These are phyloP conservation scores for Triplophysa yarkandensis DNA, from an alignment of 2,797 vertebrate genomes.

Conservation along the genomic window DNA sequence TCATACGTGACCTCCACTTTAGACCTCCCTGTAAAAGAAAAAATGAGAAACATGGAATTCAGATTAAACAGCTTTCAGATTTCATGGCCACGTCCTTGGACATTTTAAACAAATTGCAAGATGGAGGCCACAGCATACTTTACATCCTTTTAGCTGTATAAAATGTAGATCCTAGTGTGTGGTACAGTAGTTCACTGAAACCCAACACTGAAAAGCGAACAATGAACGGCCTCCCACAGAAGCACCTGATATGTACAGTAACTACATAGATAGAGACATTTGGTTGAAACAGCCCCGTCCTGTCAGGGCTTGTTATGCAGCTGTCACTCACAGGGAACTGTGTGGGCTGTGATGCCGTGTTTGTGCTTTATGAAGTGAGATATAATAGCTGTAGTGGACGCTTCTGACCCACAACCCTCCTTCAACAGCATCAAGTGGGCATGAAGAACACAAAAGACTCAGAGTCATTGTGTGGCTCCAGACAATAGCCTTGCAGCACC, in stretches of 20 bases:
- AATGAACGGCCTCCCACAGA: conserved; percentile 36
- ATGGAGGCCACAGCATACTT: conserved; percentile 6
- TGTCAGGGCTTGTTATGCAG: conserved; percentile 51
- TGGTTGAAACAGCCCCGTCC: conserved; percentile 61
- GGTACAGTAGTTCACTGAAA: conserved; percentile 30
- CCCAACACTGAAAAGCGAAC: conserved; percentile 46
- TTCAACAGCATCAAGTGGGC: conserved; percentile 43
- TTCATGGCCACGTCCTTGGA: background rate
- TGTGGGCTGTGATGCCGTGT: conserved; percentile 51
- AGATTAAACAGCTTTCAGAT: conserved; percentile 6
- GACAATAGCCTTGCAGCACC: conserved; percentile 55
- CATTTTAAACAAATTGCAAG: background rate
- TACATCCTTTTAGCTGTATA: conserved; percentile 8
- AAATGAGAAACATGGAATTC: background rate
- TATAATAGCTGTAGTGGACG: conserved; percentile 52
- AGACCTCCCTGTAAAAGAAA: conserved; percentile 77
- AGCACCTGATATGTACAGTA: conserved; percentile 53
- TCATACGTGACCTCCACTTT: conserved; percentile 90
- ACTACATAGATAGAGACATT: conserved; percentile 48
- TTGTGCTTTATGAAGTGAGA: conserved; percentile 62
- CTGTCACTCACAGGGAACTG: conserved; percentile 61
- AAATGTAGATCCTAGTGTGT: conserved; percentile 7
- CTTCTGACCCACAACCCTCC: conserved; percentile 50
- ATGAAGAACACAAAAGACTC: conserved; percentile 51
- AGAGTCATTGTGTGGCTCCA: conserved; percentile 51